Evolutionary conservation across 2,797 vertebrate genomes (phyloP).

Genomic region (Australoheros facetus): DNA sequence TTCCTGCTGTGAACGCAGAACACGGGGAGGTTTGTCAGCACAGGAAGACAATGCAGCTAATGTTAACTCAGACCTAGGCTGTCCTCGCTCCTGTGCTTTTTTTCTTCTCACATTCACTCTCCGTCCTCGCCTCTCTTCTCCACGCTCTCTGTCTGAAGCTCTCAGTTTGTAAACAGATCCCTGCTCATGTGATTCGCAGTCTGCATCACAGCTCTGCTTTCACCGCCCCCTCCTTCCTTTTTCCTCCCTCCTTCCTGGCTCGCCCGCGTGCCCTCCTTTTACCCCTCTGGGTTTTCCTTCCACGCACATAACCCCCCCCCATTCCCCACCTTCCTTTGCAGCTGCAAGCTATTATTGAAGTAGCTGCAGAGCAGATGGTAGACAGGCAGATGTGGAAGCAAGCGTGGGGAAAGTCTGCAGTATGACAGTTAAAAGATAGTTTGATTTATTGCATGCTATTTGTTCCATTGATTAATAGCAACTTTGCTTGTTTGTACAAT

Average conservation of each 20-base stretch:
- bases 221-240: slow-evolving; percentile 61
- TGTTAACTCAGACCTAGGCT: slow-evolving; percentile 30
- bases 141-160: slow-evolving; percentile 64
- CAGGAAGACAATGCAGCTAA: slow-evolving; percentile 31
- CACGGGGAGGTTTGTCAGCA: slow-evolving; percentile 19
- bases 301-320: background rate
- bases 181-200: slow-evolving; percentile 81
- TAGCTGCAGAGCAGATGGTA: slow-evolving; percentile 65
- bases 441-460: slow-evolving; percentile 7
- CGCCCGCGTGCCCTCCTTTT: slow-evolving; percentile 42
- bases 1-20: slow-evolving; percentile 45
- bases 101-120: slow-evolving; percentile 38
- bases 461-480: background rate
- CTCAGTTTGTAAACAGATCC: slow-evolving; percentile 84
- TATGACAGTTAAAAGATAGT: slow-evolving; percentile 7
- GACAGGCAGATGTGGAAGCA: slow-evolving; percentile 34
- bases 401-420: too few species aligned
- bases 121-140: slow-evolving; percentile 54
- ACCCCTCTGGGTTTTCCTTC: slow-evolving; percentile 47
- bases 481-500: background rate
- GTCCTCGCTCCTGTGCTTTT: slow-evolving; percentile 21
- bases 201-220: slow-evolving; percentile 79
- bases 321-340: slow-evolving; percentile 60
- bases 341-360: slow-evolving; percentile 74
- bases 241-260: slow-evolving; percentile 8